Base-by-base conservation (phyloP, 2,888 invertebrate species). In the Morpho achilles region DNA sequence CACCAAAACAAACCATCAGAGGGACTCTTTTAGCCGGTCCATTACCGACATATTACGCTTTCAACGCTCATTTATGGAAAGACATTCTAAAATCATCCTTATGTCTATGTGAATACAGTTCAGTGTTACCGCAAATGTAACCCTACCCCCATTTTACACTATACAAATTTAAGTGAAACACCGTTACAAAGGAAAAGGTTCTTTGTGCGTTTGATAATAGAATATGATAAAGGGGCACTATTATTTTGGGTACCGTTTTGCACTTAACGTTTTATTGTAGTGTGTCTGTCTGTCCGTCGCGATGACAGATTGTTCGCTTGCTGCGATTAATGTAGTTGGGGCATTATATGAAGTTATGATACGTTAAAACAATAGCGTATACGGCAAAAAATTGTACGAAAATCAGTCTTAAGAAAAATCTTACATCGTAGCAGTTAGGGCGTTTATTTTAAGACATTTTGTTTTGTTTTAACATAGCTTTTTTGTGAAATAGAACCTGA, bases 261-360 rank as follows among this genome's bases (percentile, higher is more conserved):
- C 67, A 68, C 69, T 70, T 70, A 69, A 60, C 66, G 68, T 63
- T 65, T 66, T 63, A 67, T 67, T 68, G 68, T 70, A 62, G 65
- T 73, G 69, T 72, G 75, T 75, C 73, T 71, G 78, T 80, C 75
- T 73, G 80, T 81, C 80, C 77, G 79, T 76, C 73, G 73, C 64
- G 68, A 74, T 84, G 84, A 85, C 85, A 84, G 84, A 84, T 84
- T 80, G 79, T 78, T 70, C 67, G 67, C 74, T 64, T 71, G 71
- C 67, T 71, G 73, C 79, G 84, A 85, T 84, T 84, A 84, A 84
- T 84, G 83, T 77, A 73, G 64, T 64, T 68, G 73, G 75, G 77
- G 76, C 75, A 75, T 67, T 67, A 69, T 73, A 61, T 72, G 74
- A 77, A 80, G 79, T 80, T 82, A 80, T 79, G 80, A 77, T 50